Conservation (phyloP, 1,140 invertebrate species). For the Cherax quadricarinatus region DNA sequence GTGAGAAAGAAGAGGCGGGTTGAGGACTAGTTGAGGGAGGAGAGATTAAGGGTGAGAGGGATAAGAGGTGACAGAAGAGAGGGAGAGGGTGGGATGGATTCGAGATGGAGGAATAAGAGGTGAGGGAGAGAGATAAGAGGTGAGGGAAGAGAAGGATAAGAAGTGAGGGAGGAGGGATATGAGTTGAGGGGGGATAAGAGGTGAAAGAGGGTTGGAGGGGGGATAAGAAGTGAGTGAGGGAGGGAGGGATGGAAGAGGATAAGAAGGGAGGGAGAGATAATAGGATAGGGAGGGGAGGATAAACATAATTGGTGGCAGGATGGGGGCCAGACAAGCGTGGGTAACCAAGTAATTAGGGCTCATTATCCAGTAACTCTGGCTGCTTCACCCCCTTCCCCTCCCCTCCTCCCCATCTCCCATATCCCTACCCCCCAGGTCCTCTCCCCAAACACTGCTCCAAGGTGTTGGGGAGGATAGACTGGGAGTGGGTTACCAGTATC, state of each 20-base stretch:
- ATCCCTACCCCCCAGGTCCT: not conserved
- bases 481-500: too few species aligned
- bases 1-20: too few species aligned
- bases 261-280: not conserved
- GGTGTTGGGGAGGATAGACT: too few species aligned
- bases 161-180: not conserved
- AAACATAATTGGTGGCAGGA: slow-evolving; percentile 41
- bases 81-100: not conserved
- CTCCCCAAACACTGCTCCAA: too few species aligned
- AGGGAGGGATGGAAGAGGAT: not conserved
- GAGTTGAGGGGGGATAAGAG: not conserved
- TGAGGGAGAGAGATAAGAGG: not conserved
- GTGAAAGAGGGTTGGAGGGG: slow-evolving; percentile 17
- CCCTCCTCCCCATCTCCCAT: not conserved
- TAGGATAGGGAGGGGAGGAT: not conserved
- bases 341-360: slow-evolving; percentile 56
- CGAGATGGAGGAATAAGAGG: not conserved
- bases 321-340: slow-evolving; percentile 38
- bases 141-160: not conserved
- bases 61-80: not conserved
- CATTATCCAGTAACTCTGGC: slow-evolving; percentile 39
- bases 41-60: too few species aligned
- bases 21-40: too few species aligned
- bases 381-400: not conserved
- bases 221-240: not conserved